Evolutionary conservation across 2,888 invertebrate genomes (phyloP).

Genomic region (Papilio protenor): DNA sequence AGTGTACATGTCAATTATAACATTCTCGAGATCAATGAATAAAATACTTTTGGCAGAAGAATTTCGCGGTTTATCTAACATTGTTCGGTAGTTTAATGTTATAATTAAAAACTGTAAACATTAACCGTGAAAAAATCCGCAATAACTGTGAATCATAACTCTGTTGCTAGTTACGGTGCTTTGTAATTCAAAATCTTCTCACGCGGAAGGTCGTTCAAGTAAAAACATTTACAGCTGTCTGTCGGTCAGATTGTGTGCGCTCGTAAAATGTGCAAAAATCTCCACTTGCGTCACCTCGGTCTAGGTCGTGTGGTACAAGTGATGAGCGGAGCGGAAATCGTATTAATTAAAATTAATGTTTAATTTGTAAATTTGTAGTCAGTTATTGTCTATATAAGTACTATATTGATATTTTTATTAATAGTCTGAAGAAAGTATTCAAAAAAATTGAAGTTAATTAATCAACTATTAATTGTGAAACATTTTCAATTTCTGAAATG

Average conservation of each 20-base stretch:
- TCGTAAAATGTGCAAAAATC: slow-evolving; percentile 73
- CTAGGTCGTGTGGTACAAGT: slow-evolving; percentile 46
- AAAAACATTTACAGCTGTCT: slow-evolving; percentile 33
- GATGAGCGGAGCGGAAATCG: slow-evolving; percentile 33
- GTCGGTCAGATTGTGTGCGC: slow-evolving; percentile 53
- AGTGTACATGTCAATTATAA: too few relatives aligned
- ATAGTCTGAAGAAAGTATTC: too few relatives aligned
- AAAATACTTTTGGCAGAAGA: background rate
- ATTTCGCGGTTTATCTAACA: background rate
- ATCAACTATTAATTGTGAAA: too few relatives aligned
- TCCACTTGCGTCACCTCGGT: slow-evolving; percentile 66
- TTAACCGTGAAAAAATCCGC: slow-evolving; percentile 11
- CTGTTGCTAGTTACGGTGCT: background rate
- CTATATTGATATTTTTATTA: too few relatives aligned
- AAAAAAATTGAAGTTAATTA: too few relatives aligned
- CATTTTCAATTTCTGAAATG: too few relatives aligned
- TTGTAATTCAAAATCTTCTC: slow-evolving; percentile 17
- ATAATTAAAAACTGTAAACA: slow-evolving; percentile 5
- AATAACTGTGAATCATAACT: slow-evolving; percentile 15
- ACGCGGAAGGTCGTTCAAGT: slow-evolving; percentile 30
- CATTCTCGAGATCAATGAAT: background rate
- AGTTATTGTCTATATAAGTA: too few relatives aligned
- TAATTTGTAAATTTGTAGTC: background rate
- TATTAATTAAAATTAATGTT: background rate
- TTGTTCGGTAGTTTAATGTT: slow-evolving; percentile 8